Percentiles rank a stretch among this genome's conserved stretches.
Evolutionary conservation across 2,113 vertebrate genomes (phyloP).

Genomic region (Pelecanoides urinatrix): DNA sequence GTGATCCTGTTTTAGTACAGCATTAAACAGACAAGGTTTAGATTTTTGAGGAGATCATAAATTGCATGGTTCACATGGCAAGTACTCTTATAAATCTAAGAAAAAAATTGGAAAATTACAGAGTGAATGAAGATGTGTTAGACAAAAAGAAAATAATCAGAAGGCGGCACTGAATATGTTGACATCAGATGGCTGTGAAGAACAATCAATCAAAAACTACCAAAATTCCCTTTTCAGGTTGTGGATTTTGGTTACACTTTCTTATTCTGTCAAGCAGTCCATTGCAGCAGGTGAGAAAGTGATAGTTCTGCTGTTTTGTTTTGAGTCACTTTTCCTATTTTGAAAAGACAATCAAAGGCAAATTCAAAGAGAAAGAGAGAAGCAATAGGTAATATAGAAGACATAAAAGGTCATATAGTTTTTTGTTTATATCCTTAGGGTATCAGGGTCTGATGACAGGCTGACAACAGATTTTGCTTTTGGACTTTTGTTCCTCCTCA

Average conservation of each 20-base stretch:
- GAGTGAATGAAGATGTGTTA: background rate
- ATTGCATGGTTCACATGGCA: background rate
- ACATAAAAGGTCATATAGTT: fast-evolving
- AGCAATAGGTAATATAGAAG: background rate
- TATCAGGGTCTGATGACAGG: background rate
- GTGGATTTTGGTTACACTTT: background rate
- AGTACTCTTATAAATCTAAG: background rate
- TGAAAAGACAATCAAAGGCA: background rate
- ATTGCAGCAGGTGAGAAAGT: background rate
- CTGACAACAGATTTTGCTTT: background rate
- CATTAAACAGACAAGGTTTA: background rate
- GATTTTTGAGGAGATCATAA: background rate
- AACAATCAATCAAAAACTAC: background rate
- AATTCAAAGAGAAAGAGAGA: background rate
- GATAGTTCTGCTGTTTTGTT: background rate
- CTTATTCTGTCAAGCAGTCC: background rate
- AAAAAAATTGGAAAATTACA: background rate
- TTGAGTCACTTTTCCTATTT: background rate
- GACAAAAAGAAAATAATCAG: background rate
- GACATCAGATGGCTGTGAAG: background rate
- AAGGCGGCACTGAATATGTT: background rate
- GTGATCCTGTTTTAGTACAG: background rate
- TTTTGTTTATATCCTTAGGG: background rate
- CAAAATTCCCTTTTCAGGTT: background rate
- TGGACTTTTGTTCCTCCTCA: background rate